Percentiles rank a stretch among this genome's conserved stretches.
phyloP scores from a whole-genome alignment of 2,888 invertebrate species.

The Drosophila glabriapex region DNA sequence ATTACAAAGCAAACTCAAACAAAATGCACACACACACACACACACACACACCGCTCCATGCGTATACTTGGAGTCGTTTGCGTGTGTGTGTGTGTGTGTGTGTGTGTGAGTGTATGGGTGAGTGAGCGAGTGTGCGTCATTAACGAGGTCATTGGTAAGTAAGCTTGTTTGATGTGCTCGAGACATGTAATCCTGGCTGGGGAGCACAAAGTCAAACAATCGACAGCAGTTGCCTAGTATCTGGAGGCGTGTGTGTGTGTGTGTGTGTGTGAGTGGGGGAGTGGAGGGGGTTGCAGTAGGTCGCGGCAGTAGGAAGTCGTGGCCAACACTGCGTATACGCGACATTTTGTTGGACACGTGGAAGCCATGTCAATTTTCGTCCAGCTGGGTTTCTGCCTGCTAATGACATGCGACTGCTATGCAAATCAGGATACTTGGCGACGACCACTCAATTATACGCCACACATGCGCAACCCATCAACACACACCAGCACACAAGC shows the following conservation, averaged over 20 bases:
- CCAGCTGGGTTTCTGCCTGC: slow-evolving; percentile 55
- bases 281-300: neutral
- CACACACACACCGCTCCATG: slow-evolving; percentile 4
- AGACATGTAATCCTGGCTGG: slow-evolving; percentile 74
- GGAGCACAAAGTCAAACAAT: slow-evolving; percentile 63
- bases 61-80: neutral
- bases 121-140: slow-evolving; percentile 61
- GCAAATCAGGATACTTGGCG: slow-evolving; percentile 77
- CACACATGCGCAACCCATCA: slow-evolving; percentile 42
- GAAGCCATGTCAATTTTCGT: slow-evolving; percentile 63
- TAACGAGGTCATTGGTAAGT: slow-evolving; percentile 81
- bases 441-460: slow-evolving; percentile 77
- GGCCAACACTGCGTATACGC: slow-evolving; percentile 66
- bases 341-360: slow-evolving; percentile 54
- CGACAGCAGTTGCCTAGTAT: slow-evolving; percentile 37
- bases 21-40: slow-evolving; percentile 45
- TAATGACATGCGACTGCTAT: slow-evolving; percentile 77
- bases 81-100: neutral
- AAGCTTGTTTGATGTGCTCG: slow-evolving; percentile 81
- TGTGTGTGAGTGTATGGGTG: slow-evolving; percentile 17
- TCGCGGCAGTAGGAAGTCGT: neutral
- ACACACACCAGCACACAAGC: neutral
- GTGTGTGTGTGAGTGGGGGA: neutral
- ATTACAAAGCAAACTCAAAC: slow-evolving; percentile 77
- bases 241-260: slow-evolving; percentile 12